Percentiles rank a stretch among this genome's conserved stretches.
Conservation (phyloP, 2,113 vertebrate species). For the Pygoscelis antarcticus region DNA sequence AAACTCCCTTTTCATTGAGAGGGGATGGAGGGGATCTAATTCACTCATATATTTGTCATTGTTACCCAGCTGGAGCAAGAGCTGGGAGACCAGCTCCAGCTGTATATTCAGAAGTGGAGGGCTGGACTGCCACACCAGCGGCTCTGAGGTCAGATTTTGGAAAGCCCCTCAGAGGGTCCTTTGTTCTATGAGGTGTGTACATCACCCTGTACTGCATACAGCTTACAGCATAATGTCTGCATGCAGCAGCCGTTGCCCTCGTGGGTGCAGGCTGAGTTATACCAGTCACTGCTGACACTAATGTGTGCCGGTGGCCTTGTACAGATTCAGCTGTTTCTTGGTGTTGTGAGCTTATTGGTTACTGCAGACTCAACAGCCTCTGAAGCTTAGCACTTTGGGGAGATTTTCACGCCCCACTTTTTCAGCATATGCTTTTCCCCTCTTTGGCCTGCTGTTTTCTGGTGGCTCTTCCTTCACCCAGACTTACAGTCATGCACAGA, state of each 20-base stretch:
- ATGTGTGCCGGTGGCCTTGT: accelerated
- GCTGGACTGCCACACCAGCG: too few relatives aligned
- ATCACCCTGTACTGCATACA: background rate
- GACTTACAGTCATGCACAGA: background rate
- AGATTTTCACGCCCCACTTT: background rate
- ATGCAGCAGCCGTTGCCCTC: background rate
- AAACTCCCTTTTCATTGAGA: background rate
- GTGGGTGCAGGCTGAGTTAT: background rate
- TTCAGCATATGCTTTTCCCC: background rate
- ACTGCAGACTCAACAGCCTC: background rate
- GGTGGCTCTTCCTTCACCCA: background rate
- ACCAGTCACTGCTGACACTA: background rate
- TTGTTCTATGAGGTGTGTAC: background rate
- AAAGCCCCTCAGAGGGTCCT: background rate
- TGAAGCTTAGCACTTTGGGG: background rate
- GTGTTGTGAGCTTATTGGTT: background rate
- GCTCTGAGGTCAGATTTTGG: background rate
- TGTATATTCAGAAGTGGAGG: background rate
- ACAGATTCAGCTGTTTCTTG: background rate
- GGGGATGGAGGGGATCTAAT: background rate
- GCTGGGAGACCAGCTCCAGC: background rate
- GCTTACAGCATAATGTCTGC: background rate
- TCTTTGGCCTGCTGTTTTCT: background rate
- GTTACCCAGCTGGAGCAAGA: background rate
- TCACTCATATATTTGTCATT: accelerated